Evolutionary conservation across 2,113 vertebrate genomes (phyloP), one percentile per base, ranked within the genome.

Genomic region (Piprites chloris): DNA sequence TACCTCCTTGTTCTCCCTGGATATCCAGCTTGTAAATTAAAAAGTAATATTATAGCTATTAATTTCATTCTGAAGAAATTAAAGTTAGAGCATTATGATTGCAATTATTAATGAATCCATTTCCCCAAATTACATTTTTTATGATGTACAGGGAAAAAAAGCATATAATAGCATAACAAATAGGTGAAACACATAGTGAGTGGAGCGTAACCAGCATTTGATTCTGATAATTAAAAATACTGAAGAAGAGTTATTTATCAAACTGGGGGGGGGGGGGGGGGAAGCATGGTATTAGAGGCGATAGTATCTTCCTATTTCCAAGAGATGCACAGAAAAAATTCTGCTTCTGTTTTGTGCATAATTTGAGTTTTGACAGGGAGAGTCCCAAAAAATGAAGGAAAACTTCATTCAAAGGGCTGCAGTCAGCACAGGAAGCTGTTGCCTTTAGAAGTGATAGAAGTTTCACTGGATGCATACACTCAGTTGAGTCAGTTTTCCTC

Each of bases 221-320:
- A 93, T 96, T 90, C 78, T 84, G 47, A 52, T 96, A 80, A 88
- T 96, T 87, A 93, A 74, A 87, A 97, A 84, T 73, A 90, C 28
- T 28, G 30, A 87, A 26, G 23, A 95, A 73, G 27, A 76, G 14
- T 77, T 85, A 68, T 93, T 87, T 61, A 69, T 80, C 74, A 90
- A 68, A 86, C 30, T 47, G 66, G 28, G 41, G 26, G 6, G 21
- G 7, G 5, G 66, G 28, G 41, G 26, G 6, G 21, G 7, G 5
- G 81, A 79, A 20, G 1, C 23, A 50, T 52, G 6, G 14, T 21
- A 24, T 90, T 77, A 90, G 52, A 87, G 91, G 32, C 15, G 22
- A 76, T 94, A 80, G 8, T 59, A 66, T 78, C 66, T 83, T 47
- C n/a, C 72, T 78, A 90, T 85, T 95, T 86, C 30, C 27, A 92